phyloP scores from a whole-genome alignment of 2,113 vertebrate genomes.

The Parus major region DNA sequence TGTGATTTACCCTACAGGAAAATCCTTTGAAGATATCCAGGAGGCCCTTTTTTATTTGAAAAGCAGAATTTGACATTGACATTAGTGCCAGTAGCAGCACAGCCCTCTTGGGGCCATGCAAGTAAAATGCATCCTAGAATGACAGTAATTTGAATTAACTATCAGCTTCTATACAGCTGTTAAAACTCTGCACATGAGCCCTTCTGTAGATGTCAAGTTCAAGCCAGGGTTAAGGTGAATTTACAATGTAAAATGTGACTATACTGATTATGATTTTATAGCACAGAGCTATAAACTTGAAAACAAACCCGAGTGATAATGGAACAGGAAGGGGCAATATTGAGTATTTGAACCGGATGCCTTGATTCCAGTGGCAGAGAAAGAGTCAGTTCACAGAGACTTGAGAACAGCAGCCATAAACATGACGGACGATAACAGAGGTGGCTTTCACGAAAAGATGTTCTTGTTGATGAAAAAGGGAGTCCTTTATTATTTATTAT shows the following conservation, averaged over 20 bases:
- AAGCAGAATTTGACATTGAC: not conserved
- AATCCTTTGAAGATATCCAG: not conserved
- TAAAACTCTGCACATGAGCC: not conserved
- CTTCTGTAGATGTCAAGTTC: not conserved
- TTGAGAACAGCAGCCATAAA: not conserved
- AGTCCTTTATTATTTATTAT: too few relatives aligned
- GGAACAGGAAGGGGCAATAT: not conserved
- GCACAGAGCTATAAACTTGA: not conserved
- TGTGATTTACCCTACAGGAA: not conserved
- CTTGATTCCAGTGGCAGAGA: not conserved
- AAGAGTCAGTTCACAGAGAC: not conserved
- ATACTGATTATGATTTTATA: not conserved
- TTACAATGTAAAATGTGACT: not conserved
- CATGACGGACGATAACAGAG: not conserved
- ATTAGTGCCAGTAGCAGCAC: not conserved
- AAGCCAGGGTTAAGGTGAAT: not conserved
- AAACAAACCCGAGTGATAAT: not conserved
- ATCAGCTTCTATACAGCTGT: not conserved
- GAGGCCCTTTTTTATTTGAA: not conserved
- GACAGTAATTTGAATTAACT: not conserved
- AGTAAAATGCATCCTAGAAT: not conserved
- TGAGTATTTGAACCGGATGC: not conserved
- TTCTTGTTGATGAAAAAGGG: not conserved
- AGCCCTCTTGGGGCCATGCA: not conserved
- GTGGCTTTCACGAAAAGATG: not conserved